These are phyloP conservation scores for Tiliacea aurago DNA, from an alignment of 2,888 invertebrate genomes.

Conservation along the genomic window DNA sequence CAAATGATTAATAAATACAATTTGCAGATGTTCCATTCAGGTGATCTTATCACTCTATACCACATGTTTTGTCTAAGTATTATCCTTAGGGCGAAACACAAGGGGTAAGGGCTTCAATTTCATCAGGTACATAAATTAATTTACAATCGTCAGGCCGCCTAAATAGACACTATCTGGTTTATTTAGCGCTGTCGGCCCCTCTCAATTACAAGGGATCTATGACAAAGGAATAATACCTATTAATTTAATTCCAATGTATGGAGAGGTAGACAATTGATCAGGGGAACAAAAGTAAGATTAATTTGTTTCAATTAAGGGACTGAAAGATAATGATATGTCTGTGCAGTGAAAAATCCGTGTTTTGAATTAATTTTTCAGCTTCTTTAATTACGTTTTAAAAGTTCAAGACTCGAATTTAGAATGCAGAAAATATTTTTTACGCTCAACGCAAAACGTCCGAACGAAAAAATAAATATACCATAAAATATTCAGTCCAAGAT, in stretches of 20 bases:
- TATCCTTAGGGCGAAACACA: neutral
- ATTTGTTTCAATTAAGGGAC: constrained; percentile 4
- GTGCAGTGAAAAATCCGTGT: neutral
- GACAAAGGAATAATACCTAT: constrained; percentile 44
- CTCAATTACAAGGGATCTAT: constrained; percentile 14
- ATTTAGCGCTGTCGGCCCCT: constrained; percentile 23
- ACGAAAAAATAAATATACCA: neutral
- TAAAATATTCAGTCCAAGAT: constrained; percentile 1
- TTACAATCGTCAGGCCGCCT: constrained; percentile 21
- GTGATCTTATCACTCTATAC: neutral
- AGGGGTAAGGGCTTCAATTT: constrained; percentile 14
- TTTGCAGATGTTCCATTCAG: neutral
- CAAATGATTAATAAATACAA: neutral
- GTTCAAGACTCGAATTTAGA: neutral
- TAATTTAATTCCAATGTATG: constrained; percentile 22
- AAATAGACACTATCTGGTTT: constrained; percentile 40
- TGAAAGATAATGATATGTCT: neutral
- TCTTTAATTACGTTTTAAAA: too few species aligned
- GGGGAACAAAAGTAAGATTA: constrained; percentile 11
- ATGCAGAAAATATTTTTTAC: neutral
- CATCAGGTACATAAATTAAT: constrained; percentile 35
- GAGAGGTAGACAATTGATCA: constrained; percentile 14
- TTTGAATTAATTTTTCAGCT: neutral
- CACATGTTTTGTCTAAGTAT: neutral
- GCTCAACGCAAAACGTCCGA: neutral